A percentile compares a stretch with the other conserved stretches of the same genome.
Evolutionary conservation across 2,113 vertebrate species (phyloP).

Genomic region (Leptodactylus fuscus): DNA sequence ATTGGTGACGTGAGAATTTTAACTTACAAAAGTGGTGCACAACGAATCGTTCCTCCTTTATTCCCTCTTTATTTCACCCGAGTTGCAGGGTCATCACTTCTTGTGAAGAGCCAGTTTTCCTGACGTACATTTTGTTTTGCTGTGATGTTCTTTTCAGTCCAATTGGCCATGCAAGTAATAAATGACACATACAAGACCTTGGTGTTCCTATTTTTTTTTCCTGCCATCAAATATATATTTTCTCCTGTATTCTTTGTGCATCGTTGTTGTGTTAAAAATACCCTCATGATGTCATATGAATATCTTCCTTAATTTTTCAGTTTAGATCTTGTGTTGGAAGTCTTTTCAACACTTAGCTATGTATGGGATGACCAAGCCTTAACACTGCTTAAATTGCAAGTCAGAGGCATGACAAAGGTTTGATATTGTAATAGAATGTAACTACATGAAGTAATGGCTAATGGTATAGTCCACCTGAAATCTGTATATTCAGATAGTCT

Average conservation of each 20-base stretch:
- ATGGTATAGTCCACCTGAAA: not conserved
- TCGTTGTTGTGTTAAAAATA: not conserved
- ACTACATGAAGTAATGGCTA: not conserved
- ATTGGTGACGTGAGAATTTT: not conserved
- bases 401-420: constrained; percentile 43
- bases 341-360: constrained; percentile 52
- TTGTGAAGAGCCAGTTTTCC: not conserved
- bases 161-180: not conserved
- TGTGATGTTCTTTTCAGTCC: not conserved
- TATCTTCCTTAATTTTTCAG: constrained; percentile 48
- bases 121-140: not conserved
- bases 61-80: not conserved
- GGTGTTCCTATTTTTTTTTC: not conserved
- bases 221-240: not conserved
- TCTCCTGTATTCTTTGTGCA: constrained; percentile 18
- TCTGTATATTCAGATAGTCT: too few relatives aligned
- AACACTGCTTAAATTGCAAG: constrained; percentile 38
- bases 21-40: constrained; percentile 10
- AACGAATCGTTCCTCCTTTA: not conserved
- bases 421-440: constrained; percentile 36
- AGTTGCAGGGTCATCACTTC: not conserved
- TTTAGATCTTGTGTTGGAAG: constrained; percentile 46
- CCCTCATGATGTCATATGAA: not conserved
- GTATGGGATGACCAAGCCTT: constrained; percentile 44
- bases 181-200: not conserved